These are phyloP conservation scores for Beroe ovata DNA, from an alignment of 37 sponge, comb jelly and placozoan genomes.

Conservation along the genomic window DNA sequence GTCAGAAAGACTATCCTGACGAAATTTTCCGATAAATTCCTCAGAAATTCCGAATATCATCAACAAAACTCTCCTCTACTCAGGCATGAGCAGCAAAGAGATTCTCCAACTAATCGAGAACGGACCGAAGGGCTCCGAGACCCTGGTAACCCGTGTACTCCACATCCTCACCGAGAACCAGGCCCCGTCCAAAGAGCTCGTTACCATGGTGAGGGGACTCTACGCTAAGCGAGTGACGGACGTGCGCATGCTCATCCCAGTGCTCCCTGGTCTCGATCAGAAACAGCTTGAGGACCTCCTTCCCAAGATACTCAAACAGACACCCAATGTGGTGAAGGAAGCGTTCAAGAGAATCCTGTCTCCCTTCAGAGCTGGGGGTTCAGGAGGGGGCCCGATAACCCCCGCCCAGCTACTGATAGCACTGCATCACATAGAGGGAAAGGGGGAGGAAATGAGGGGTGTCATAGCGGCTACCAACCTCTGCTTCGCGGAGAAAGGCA, in stretches of 20 bases:
- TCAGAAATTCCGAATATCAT: too few relatives aligned
- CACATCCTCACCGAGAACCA: conserved; percentile 79
- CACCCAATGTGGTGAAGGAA: conserved; percentile 83
- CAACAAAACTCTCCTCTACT: not conserved
- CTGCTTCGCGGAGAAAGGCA: conserved; percentile 84
- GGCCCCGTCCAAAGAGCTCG: conserved; percentile 31
- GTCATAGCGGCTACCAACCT: conserved; percentile 87
- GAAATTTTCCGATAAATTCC: not conserved
- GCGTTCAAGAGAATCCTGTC: conserved; percentile 80
- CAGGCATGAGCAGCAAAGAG: conserved; percentile 86
- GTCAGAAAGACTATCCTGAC: not conserved
- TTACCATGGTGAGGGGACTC: conserved; percentile 74
- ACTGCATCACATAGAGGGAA: conserved; percentile 90
- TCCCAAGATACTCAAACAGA: conserved; percentile 86
- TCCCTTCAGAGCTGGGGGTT: conserved; percentile 69
- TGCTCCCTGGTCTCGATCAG: conserved; percentile 90
- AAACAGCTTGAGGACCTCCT: conserved; percentile 83
- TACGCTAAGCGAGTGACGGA: conserved; percentile 80
- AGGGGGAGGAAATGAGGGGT: conserved; percentile 91
- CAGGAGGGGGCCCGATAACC: conserved; percentile 76
- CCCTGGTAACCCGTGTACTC: conserved; percentile 87
- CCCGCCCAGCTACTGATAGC: conserved; percentile 91
- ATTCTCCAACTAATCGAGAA: conserved; percentile 82
- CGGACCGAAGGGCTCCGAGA: conserved; percentile 93
- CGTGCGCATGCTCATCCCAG: conserved; percentile 92